These are phyloP conservation scores for Hoplias malabaricus DNA, from an alignment of 2,113 vertebrate species.

Conservation along the genomic window DNA sequence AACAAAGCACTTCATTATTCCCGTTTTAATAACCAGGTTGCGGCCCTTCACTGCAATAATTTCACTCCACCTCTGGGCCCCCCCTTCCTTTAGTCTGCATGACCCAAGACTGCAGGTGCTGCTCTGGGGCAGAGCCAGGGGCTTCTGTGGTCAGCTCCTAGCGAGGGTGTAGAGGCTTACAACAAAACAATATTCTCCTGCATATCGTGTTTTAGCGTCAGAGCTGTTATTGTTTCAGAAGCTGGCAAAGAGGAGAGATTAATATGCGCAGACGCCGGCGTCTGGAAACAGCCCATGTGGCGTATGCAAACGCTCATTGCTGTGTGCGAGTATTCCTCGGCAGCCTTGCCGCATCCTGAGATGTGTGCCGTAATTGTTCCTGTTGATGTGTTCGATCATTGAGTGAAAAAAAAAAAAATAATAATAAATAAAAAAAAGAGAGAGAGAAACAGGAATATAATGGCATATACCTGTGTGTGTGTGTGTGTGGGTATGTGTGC, in stretches of 20 bases:
- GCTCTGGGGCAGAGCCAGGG: constrained; percentile 8
- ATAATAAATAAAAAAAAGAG: background rate
- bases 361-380: background rate
- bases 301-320: background rate
- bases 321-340: background rate
- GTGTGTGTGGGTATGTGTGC: no score
- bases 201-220: background rate
- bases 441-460: background rate
- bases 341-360: background rate
- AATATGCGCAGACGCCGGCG: background rate
- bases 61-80: constrained; percentile 42
- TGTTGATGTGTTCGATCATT: background rate
- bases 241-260: background rate
- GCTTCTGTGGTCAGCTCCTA: background rate
- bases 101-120: constrained; percentile 8
- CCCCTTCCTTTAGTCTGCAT: constrained; percentile 9
- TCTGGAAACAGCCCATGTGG: background rate
- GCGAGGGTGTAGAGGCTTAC: background rate
- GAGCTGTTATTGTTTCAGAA: background rate
- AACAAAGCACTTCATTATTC: constrained; percentile 52
- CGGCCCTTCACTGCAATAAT: constrained; percentile 38
- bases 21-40: constrained; percentile 45
- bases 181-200: background rate
- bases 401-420: background rate
- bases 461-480: background rate